A percentile compares a stretch with the other conserved stretches of the same genome.
phyloP scores from a whole-genome alignment of 2,888 invertebrate genomes.

The Agrotis segetum region DNA sequence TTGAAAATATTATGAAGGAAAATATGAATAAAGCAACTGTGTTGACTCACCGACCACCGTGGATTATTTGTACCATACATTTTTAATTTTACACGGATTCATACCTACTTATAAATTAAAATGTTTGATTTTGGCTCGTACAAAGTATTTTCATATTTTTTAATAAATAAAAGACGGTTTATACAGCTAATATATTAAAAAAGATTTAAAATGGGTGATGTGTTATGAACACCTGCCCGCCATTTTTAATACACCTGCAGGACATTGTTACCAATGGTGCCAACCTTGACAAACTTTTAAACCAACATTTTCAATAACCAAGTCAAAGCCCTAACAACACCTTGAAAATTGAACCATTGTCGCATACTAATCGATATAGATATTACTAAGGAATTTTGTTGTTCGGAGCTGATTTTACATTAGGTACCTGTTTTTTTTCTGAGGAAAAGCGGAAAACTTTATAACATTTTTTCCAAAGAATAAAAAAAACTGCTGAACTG shows the following conservation, averaged over 20 bases:
- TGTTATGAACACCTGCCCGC: constrained; percentile 11
- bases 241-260: constrained; percentile 30
- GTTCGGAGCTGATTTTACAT: no score
- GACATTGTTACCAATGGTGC: constrained; percentile 25
- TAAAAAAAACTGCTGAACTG: neutral
- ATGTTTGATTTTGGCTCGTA: neutral
- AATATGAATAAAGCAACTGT: constrained; percentile 15
- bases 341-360: constrained; percentile 34
- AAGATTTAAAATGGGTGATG: constrained; percentile 5
- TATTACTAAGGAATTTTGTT: constrained; percentile 10
- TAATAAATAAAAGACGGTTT: no score
- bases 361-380: constrained; percentile 30
- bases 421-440: neutral
- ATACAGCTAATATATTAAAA: neutral
- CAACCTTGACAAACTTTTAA: constrained; percentile 43
- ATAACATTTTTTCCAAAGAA: no score
- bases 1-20: constrained; percentile 33
- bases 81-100: neutral
- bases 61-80: neutral
- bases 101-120: no score
- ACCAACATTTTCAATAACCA: constrained; percentile 27
- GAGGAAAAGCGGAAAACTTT: neutral
- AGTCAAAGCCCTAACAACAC: constrained; percentile 37
- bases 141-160: neutral
- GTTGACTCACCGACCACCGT: constrained; percentile 12